These are phyloP conservation scores for Drosophila nikananu DNA, from an alignment of 1,140 invertebrate species.

Conservation along the genomic window DNA sequence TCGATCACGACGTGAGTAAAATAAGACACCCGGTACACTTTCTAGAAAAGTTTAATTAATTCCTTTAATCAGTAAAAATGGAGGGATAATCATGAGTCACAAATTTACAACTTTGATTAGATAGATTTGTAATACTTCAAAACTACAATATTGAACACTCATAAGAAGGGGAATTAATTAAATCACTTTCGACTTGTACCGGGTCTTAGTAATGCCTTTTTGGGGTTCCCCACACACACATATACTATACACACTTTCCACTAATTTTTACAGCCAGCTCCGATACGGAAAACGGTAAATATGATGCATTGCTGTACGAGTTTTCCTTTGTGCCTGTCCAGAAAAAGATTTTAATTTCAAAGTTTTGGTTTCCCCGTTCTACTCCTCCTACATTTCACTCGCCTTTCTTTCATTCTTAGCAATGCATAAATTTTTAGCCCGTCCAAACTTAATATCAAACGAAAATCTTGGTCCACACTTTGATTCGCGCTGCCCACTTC, in stretches of 20 bases:
- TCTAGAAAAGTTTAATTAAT: background rate
- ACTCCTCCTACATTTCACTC: conserved; percentile 6
- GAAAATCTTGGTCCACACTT: conserved; percentile 65
- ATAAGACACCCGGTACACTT: background rate
- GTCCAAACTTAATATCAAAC: conserved; percentile 79
- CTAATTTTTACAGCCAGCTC: conserved; percentile 66
- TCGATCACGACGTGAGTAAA: conserved; percentile 63
- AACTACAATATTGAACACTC: background rate
- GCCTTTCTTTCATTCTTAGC: conserved; percentile 21
- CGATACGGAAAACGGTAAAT: conserved; percentile 77
- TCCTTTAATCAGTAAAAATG: background rate
- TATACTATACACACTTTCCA: background rate
- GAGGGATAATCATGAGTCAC: no score
- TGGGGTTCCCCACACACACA: background rate
- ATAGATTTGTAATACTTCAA: background rate
- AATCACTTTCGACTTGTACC: background rate
- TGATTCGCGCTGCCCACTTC: conserved; percentile 63
- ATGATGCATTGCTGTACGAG: conserved; percentile 27
- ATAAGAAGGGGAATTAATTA: background rate
- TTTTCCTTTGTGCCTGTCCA: conserved; percentile 49
- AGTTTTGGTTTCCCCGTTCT: conserved; percentile 43
- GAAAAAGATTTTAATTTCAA: conserved; percentile 70
- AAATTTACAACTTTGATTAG: background rate
- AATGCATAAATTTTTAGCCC: conserved; percentile 72
- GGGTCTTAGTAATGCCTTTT: background rate